phyloP scores from a whole-genome alignment of 2,888 invertebrate genomes.

The Coronaproctus castanopsis region DNA sequence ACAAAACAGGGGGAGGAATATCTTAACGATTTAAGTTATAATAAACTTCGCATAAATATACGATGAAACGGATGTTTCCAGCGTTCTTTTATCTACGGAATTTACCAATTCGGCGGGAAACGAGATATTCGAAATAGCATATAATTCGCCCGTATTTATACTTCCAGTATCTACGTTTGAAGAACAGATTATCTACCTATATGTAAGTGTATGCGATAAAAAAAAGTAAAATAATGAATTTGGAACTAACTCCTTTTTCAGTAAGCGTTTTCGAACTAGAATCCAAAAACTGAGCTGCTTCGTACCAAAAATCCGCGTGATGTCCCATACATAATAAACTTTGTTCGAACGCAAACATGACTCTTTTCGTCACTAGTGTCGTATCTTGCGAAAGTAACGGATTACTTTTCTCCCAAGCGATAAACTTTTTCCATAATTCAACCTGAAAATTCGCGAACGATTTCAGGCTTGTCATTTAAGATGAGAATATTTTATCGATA shows the following conservation, averaged over 20 bases:
- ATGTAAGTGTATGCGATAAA: too few species aligned
- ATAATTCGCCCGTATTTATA: too few species aligned
- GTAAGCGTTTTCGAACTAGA: conserved; percentile 79
- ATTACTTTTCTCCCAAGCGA: conserved; percentile 91
- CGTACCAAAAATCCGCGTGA: conserved; percentile 98
- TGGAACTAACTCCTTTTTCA: conserved; percentile 73
- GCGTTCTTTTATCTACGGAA: background rate
- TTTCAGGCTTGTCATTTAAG: too few species aligned
- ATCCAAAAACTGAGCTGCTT: conserved; percentile 91
- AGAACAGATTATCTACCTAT: too few species aligned
- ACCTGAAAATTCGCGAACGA: conserved; percentile 51
- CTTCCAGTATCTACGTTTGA: too few species aligned
- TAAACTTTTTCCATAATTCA: conserved; percentile 97
- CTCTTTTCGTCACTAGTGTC: conserved; percentile 72
- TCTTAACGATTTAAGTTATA: too few species aligned
- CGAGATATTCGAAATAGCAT: background rate
- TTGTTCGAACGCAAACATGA: conserved; percentile 98
- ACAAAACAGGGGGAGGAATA: too few species aligned
- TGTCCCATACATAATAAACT: conserved; percentile 88
- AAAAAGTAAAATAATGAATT: too few species aligned
- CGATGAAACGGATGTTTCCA: too few species aligned
- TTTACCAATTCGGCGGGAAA: background rate
- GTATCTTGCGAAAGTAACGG: conserved; percentile 92
- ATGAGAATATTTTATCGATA: too few species aligned
- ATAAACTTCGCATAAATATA: too few species aligned